Percentiles rank a stretch among this genome's conserved stretches.
phyloP scores from a whole-genome alignment of 2,113 vertebrate species.

The Megaleporinus macrocephalus region DNA sequence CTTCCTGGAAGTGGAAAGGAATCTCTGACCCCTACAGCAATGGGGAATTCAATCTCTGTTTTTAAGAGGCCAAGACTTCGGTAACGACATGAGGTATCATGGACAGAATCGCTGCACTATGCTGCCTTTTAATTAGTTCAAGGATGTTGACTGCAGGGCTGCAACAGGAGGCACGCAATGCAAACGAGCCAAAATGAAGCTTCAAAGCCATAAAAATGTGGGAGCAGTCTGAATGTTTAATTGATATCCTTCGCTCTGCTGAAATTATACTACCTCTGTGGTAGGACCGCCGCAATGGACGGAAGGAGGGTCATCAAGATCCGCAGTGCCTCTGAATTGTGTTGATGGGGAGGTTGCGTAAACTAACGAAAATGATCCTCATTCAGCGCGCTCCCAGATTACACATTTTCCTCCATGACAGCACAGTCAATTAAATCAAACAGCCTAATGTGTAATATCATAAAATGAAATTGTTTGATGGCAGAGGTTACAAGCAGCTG shows the following conservation, averaged over 20 bases:
- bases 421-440: constrained; percentile 2
- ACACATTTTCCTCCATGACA: not conserved
- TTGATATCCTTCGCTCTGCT: constrained; percentile 9
- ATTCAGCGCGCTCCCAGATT: not conserved
- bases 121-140: constrained; percentile 26
- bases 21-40: not conserved
- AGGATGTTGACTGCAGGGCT: not conserved
- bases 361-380: not conserved
- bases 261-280: not conserved
- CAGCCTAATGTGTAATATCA: not conserved
- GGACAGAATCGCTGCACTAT: not conserved
- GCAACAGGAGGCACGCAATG: constrained; percentile 12
- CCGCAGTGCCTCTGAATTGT: not conserved
- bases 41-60: not conserved
- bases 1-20: not conserved
- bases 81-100: not conserved
- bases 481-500: not conserved
- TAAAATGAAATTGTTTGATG: not conserved
- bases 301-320: not conserved
- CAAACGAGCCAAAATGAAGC: not conserved
- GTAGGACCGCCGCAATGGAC: not conserved
- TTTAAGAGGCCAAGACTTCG: not conserved
- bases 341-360: not conserved
- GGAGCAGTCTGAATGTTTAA: constrained; percentile 8
- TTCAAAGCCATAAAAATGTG: constrained; percentile 21